Conservation (phyloP, 2,113 vertebrate species). For the Cavia porcellus region DNA sequence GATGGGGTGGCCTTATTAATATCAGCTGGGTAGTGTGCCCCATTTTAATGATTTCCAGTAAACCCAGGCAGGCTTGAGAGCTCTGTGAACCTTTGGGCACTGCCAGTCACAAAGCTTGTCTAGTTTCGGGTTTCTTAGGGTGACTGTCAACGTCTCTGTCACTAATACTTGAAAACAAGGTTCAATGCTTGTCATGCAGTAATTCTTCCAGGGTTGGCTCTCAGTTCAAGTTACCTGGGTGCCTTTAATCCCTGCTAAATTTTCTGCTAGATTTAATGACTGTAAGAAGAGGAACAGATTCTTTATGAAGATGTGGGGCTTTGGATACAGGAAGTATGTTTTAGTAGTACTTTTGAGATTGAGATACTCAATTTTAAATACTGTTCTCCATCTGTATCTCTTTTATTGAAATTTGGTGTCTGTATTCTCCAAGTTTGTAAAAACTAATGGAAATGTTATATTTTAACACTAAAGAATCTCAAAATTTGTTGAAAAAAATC, state of each 20-base stretch:
- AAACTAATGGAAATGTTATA: constrained; percentile 16
- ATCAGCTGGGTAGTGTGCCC: constrained; percentile 87
- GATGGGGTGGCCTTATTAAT: constrained; percentile 87
- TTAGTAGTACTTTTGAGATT: constrained; percentile 16
- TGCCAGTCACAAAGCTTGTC: constrained; percentile 25
- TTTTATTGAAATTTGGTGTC: background rate
- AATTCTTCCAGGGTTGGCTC: background rate
- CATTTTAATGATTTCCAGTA: constrained; percentile 84
- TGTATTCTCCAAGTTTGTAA: constrained; percentile 36
- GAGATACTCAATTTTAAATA: background rate
- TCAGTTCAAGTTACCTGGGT: constrained; percentile 20
- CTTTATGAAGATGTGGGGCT: background rate
- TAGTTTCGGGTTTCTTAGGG: constrained; percentile 52
- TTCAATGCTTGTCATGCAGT: constrained; percentile 25
- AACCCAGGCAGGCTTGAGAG: constrained; percentile 68
- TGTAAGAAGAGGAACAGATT: background rate
- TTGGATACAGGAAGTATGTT: background rate
- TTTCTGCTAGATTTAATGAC: constrained; percentile 15
- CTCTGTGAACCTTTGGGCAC: constrained; percentile 27
- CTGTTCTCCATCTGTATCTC: background rate
- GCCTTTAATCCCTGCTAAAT: background rate
- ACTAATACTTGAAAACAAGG: constrained; percentile 41
- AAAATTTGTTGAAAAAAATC: constrained; percentile 35
- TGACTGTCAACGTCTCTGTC: constrained; percentile 59
- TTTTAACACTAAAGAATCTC: constrained; percentile 16